Conservation (phyloP, 2,888 invertebrate species). For the Penaeus monodon region DNA sequence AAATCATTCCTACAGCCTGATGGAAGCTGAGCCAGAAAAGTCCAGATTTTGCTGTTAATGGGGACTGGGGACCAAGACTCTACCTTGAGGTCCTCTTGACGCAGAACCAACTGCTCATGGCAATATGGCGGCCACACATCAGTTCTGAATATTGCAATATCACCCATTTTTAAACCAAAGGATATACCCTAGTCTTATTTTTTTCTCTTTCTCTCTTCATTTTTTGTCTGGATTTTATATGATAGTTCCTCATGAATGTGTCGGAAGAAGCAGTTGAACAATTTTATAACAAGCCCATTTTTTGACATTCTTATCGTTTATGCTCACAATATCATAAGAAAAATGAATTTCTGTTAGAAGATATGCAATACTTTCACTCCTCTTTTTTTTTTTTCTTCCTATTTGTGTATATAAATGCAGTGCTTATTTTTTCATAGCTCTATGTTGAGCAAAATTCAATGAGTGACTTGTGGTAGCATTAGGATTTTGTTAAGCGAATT, state of each 20-base stretch:
- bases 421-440: background rate
- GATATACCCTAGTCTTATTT: constrained; percentile 40
- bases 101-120: too few species aligned
- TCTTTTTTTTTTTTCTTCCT: background rate
- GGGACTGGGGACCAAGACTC: background rate
- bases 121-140: too few species aligned
- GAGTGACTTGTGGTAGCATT: background rate
- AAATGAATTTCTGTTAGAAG: too few species aligned
- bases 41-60: constrained; percentile 83
- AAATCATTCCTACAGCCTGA: constrained; percentile 86
- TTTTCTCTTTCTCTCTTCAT: background rate
- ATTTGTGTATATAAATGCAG: background rate
- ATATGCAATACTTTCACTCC: background rate
- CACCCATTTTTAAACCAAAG: constrained; percentile 36
- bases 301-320: too few species aligned
- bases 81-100: too few species aligned
- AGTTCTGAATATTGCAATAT: too few species aligned
- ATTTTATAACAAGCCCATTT: too few species aligned
- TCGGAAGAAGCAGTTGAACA: too few species aligned
- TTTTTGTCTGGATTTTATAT: background rate
- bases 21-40: constrained; percentile 90
- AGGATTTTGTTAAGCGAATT: constrained; percentile 7
- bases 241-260: too few species aligned
- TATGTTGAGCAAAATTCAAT: background rate
- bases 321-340: too few species aligned